Evolutionary conservation across 2,888 invertebrate species (phyloP).

Genomic region (Cosmorhoe ocellata): DNA sequence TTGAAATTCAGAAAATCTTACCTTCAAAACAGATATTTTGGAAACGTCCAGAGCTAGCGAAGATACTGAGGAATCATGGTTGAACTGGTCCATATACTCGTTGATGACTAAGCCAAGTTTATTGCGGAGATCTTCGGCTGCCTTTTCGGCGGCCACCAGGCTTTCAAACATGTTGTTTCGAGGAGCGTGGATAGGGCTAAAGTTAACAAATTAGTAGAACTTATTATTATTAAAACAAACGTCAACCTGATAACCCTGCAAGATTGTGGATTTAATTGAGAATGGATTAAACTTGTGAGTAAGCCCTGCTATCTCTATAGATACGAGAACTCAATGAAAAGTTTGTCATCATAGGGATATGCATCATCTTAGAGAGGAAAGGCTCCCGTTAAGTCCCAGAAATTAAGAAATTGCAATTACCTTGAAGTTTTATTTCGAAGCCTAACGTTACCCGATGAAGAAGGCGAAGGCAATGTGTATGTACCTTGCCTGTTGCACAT

Average conservation of each 20-base stretch:
- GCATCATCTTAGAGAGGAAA: too few species aligned
- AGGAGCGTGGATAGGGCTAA: slow-evolving; percentile 62
- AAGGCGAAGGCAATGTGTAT: slow-evolving; percentile 60
- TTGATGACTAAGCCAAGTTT: slow-evolving; percentile 53
- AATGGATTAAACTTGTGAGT: too few species aligned
- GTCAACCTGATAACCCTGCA: too few species aligned
- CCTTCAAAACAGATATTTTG: slow-evolving; percentile 73
- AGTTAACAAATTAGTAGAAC: slow-evolving; percentile 23
- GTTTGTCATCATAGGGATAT: too few species aligned
- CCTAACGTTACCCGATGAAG: slow-evolving; percentile 53
- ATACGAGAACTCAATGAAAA: too few species aligned
- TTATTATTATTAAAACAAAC: too few species aligned
- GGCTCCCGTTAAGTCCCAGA: too few species aligned
- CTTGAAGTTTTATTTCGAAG: slow-evolving; percentile 71
- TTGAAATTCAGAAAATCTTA: slow-evolving; percentile 32
- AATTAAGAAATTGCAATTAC: slow-evolving; percentile 37
- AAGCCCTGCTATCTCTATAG: too few species aligned
- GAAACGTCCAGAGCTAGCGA: slow-evolving; percentile 71
- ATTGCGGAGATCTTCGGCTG: slow-evolving; percentile 56
- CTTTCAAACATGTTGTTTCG: slow-evolving; percentile 51
- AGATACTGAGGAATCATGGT: slow-evolving; percentile 61
- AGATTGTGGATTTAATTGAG: too few species aligned
- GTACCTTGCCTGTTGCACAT: slow-evolving; percentile 66
- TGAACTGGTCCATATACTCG: slow-evolving; percentile 55
- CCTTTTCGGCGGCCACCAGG: slow-evolving; percentile 58